A percentile compares a stretch with the other conserved stretches of the same genome.
Conservation (phyloP, 1,140 invertebrate genomes). For the Calephelis nemesis region DNA sequence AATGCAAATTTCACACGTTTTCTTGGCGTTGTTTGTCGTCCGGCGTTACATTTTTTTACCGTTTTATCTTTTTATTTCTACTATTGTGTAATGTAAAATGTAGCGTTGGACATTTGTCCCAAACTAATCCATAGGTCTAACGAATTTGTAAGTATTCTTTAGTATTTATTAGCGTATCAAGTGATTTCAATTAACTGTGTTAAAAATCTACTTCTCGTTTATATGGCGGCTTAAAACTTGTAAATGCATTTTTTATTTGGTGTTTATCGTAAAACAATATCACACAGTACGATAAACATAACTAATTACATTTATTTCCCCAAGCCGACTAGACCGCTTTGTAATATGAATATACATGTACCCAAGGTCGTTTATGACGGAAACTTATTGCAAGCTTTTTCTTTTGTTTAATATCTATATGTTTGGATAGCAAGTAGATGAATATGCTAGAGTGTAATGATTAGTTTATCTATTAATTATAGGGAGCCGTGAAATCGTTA, state of each 20-base stretch:
- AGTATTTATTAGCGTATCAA: conserved; percentile 15
- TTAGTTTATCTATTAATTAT: not conserved
- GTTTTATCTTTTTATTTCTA: conserved; percentile 60
- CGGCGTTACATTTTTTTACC: conserved; percentile 70
- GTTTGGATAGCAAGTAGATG: not conserved
- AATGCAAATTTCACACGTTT: conserved; percentile 71
- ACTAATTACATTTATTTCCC: conserved; percentile 9
- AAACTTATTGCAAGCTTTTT: conserved; percentile 28
- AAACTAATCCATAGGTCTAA: conserved; percentile 55
- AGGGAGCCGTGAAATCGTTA: not conserved
- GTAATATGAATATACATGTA: conserved; percentile 13
- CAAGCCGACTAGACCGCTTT: conserved; percentile 19
- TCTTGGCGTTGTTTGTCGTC: conserved; percentile 75
- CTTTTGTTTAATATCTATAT: conserved; percentile 5
- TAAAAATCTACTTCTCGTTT: no score
- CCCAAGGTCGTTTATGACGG: conserved; percentile 32
- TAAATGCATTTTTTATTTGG: not conserved
- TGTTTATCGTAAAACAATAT: not conserved
- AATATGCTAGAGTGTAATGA: not conserved
- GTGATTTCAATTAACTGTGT: no score
- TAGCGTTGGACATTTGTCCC: conserved; percentile 50
- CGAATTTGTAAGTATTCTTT: conserved; percentile 58
- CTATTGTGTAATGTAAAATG: conserved; percentile 67
- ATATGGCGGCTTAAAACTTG: no score
- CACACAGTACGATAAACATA: not conserved